Evolutionary conservation across 2,888 invertebrate genomes (phyloP), one percentile per base, ranked within the genome.

Genomic region (Cephus runcator): DNA sequence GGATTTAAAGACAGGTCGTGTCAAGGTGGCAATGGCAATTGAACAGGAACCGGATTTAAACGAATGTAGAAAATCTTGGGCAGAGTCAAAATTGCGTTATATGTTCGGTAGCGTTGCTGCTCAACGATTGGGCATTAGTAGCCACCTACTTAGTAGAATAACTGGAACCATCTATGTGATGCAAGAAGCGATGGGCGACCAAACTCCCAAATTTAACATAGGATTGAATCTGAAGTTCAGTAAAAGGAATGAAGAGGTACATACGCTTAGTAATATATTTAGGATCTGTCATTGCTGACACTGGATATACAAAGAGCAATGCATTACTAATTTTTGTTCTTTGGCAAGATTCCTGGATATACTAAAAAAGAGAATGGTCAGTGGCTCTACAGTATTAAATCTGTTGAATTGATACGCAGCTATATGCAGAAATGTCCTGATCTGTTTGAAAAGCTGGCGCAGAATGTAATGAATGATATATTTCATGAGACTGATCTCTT

Each of bases 221-320:
- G 99, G 99, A 0, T 93, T 99, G 73, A 97, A 98, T 90, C 93
- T 99, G 34, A 99, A 99, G 92, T 97, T 96, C 88, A 97, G 96
- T 81, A 97, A 97, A 89, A 94, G 92, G 33, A 94, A 94, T 84
- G 93, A 94, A 87, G 94, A 96, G 93, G 96, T 96, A 82, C 85
- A 87, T 76, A 73, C 35, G 69, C 69, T 12, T 76, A 11, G 69
- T 69, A 31, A 36, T 12, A 75, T 69, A 31, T 73, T 33, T 30
- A 12, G 69, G 23, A n/a, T 35, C 30, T 23, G 23, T 56, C 40
- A 56, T 56, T 56, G 23, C 23, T 23, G 9, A 23, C 1, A 56
- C 35, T 74, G 31, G 40, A n/a, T 68, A 68, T 73, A 31, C 31
- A 73, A 75, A 33, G 77, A 34, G 35, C 76, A 15, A 23, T 75